Conservation (phyloP, 2,888 invertebrate genomes). For the Parnassius glacialis region DNA sequence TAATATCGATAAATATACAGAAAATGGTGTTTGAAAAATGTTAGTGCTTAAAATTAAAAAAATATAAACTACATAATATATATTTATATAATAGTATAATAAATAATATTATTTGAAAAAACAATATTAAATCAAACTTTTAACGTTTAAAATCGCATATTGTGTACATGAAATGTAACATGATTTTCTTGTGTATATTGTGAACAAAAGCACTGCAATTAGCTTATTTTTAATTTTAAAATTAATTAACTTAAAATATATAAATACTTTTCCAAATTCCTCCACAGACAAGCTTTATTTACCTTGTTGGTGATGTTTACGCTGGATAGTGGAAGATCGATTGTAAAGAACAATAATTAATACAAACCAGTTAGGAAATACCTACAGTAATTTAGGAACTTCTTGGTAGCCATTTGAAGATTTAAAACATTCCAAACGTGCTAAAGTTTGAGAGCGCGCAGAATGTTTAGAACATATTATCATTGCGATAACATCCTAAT, state of each 20-base stretch:
- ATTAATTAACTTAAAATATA: neutral
- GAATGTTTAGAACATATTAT: constrained; percentile 3
- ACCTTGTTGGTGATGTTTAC: neutral
- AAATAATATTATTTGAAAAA: too few species aligned
- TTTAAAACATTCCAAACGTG: constrained; percentile 36
- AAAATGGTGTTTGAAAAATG: too few species aligned
- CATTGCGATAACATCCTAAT: neutral
- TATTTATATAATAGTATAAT: too few species aligned
- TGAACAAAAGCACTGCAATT: neutral
- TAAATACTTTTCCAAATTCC: constrained; percentile 14
- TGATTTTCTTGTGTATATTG: neutral
- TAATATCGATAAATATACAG: too few species aligned
- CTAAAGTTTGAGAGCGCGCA: constrained; percentile 35
- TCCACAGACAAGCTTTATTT: neutral
- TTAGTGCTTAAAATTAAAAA: neutral
- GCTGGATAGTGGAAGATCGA: constrained; percentile 22
- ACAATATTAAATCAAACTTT: too few species aligned
- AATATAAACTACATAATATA: neutral
- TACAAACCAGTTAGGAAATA: constrained; percentile 57
- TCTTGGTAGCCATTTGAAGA: constrained; percentile 57
- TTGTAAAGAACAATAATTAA: constrained; percentile 35
- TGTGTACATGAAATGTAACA: constrained; percentile 2
- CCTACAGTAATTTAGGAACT: constrained; percentile 79
- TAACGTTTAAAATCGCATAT: neutral
- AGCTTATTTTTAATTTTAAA: too few species aligned